phyloP scores from a whole-genome alignment of 2,888 invertebrate species.

The Flexamia atlantica region DNA sequence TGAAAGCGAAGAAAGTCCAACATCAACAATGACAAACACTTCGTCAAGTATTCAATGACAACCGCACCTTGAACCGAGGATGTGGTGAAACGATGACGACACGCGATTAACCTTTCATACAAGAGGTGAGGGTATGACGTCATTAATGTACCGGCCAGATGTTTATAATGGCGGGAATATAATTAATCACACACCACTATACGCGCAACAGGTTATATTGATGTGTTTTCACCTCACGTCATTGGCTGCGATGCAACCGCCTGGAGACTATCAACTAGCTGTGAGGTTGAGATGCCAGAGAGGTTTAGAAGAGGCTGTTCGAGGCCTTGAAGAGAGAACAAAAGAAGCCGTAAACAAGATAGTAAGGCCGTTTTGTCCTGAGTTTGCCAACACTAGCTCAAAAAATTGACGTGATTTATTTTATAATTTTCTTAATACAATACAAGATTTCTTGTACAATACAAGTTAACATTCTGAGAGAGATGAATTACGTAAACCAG shows the following conservation, averaged over 20 bases:
- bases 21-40: background rate
- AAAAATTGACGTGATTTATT: too few species aligned
- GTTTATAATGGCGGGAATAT: conserved; percentile 18
- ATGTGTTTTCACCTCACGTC: conserved; percentile 10
- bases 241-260: background rate
- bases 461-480: too few species aligned
- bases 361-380: too few species aligned
- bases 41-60: background rate
- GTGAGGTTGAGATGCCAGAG: background rate
- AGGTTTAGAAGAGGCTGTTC: background rate
- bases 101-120: conserved; percentile 36
- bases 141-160: conserved; percentile 19
- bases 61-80: background rate
- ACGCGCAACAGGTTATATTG: conserved; percentile 10
- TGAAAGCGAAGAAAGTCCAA: background rate
- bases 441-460: too few species aligned
- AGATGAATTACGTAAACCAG: too few species aligned
- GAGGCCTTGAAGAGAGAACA: background rate
- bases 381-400: too few species aligned
- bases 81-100: conserved; percentile 7
- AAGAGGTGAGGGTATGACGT: background rate
- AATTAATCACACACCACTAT: conserved; percentile 10
- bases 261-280: background rate
- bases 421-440: too few species aligned
- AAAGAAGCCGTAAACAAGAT: background rate